These are phyloP conservation scores for Zoanthus gigantus DNA, from an alignment of 92 coral and sea anemone genomes.

Conservation along the genomic window DNA sequence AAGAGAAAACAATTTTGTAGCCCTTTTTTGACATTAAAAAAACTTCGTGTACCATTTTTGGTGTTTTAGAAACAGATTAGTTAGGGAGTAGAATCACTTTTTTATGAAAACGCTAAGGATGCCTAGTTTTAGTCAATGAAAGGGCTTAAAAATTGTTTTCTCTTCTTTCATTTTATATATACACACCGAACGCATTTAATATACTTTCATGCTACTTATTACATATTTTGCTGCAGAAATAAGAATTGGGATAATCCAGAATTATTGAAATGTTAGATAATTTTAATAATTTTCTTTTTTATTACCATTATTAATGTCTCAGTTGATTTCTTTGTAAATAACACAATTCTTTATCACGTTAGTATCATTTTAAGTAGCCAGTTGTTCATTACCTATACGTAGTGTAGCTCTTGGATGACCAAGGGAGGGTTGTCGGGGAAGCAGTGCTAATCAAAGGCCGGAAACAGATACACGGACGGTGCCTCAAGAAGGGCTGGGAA, in stretches of 20 bases:
- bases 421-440: conserved; percentile 48
- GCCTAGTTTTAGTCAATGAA: too few species aligned
- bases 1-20: too few species aligned
- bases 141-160: too few species aligned
- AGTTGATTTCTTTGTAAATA: conserved; percentile 35
- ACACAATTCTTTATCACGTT: conserved; percentile 42
- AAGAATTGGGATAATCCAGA: background rate
- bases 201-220: background rate
- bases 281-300: conserved; percentile 9
- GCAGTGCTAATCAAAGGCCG: conserved; percentile 46
- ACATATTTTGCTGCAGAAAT: conserved; percentile 35
- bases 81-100: too few species aligned
- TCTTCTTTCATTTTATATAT: too few species aligned
- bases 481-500: conserved; percentile 48
- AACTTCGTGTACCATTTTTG: too few species aligned
- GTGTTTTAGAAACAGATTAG: too few species aligned
- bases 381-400: conserved; percentile 38
- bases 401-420: conserved; percentile 41
- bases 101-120: too few species aligned
- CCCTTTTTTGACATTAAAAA: too few species aligned
- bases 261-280: conserved; percentile 37
- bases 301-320: conserved; percentile 32
- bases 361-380: conserved; percentile 40
- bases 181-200: too few species aligned
- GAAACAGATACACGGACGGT: conserved; percentile 41